phyloP scores from a whole-genome alignment of 2,797 vertebrate genomes.

The Ciconia nigra region DNA sequence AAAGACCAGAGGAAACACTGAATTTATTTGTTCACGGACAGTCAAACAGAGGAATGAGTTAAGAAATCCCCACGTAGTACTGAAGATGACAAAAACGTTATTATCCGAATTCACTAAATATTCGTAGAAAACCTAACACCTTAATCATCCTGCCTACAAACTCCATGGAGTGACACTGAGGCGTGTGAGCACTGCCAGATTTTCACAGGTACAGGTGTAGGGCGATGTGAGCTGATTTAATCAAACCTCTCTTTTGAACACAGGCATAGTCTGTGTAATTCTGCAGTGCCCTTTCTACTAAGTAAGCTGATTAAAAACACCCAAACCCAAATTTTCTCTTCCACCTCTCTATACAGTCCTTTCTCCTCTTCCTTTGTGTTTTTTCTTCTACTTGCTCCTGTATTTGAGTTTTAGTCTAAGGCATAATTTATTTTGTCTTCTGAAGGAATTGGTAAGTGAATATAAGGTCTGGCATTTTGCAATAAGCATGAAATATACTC shows the following conservation, averaged over 20 bases:
- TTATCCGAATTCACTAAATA: not conserved
- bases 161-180: not conserved
- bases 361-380: not conserved
- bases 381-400: not conserved
- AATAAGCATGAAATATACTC: not conserved
- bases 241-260: not conserved
- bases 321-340: not conserved
- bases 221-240: not conserved
- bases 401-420: not conserved
- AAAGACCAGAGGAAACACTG: not conserved
- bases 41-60: not conserved
- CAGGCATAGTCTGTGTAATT: not conserved
- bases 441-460: not conserved
- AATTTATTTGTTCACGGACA: not conserved
- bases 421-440: not conserved
- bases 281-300: not conserved
- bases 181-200: fast-evolving
- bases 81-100: not conserved
- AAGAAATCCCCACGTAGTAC: not conserved
- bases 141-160: not conserved
- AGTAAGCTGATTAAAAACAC: not conserved
- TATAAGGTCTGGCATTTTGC: not conserved
- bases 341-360: not conserved
- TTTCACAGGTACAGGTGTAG: not conserved
- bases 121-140: not conserved